Percentiles rank a stretch among this genome's conserved stretches.
phyloP scores from a whole-genome alignment of 2,797 vertebrate genomes.

The Microctenopoma lineatum region DNA sequence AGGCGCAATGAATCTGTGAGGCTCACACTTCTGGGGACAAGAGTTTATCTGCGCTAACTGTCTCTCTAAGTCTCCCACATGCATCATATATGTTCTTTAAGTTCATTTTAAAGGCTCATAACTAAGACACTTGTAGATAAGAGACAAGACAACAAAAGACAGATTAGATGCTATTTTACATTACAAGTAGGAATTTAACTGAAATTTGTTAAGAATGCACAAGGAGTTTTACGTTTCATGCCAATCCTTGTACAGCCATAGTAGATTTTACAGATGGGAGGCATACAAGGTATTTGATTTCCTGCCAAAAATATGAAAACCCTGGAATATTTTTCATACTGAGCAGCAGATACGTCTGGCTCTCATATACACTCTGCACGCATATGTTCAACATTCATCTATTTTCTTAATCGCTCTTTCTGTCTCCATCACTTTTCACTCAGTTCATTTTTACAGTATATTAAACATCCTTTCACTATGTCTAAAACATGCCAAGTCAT shows the following conservation, averaged over 20 bases:
- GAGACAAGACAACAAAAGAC: not conserved
- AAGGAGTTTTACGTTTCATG: slow-evolving; percentile 11
- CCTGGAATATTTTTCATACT: slow-evolving; percentile 46
- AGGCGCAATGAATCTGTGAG: not conserved
- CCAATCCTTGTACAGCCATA: not conserved
- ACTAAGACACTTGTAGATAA: slow-evolving; percentile 8
- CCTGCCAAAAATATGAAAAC: slow-evolving; percentile 47
- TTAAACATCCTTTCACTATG: not conserved
- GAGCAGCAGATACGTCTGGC: slow-evolving; percentile 32
- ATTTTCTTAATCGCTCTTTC: not conserved
- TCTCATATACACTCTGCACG: not conserved
- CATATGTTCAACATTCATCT: slow-evolving; percentile 5
- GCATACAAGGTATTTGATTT: slow-evolving; percentile 40
- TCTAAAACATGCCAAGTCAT: slow-evolving; percentile 4
- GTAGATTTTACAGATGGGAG: slow-evolving; percentile 32
- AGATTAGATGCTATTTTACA: slow-evolving; percentile 5
- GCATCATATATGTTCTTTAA: slow-evolving; percentile 25
- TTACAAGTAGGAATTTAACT: slow-evolving; percentile 8
- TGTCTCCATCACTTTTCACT: slow-evolving; percentile 9
- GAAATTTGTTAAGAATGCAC: not conserved
- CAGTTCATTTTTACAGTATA: not conserved
- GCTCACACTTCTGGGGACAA: slow-evolving; percentile 13
- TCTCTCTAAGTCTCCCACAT: slow-evolving; percentile 1
- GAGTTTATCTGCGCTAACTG: slow-evolving; percentile 52
- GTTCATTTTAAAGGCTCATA: slow-evolving; percentile 12